These are phyloP conservation scores for Crepidodera aurea DNA, from an alignment of 2,888 invertebrate species.

Conservation along the genomic window DNA sequence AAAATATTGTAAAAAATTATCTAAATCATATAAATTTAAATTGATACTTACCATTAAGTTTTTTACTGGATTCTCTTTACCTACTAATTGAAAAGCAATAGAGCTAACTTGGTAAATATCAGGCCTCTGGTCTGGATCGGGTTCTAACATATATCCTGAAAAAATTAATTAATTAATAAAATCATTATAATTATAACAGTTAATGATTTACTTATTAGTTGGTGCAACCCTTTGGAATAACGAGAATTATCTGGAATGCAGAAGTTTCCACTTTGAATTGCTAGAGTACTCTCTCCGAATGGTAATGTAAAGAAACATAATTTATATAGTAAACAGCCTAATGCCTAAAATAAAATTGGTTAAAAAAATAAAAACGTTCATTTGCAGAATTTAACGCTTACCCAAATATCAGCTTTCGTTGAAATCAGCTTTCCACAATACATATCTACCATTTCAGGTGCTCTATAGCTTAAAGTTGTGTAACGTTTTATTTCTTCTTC, in stretches of 20 bases:
- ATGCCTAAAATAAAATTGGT: conserved; percentile 70
- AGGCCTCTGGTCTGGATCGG: conserved; percentile 82
- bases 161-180: conserved; percentile 40
- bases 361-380: background rate
- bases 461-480: conserved; percentile 87
- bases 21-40: background rate
- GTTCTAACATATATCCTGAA: conserved; percentile 82
- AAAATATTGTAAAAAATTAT: background rate
- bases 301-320: conserved; percentile 89
- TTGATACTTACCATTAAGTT: conserved; percentile 73
- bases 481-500: conserved; percentile 88
- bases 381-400: conserved; percentile 51
- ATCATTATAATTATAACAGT: conserved; percentile 21
- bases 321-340: conserved; percentile 89
- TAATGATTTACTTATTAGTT: conserved; percentile 70
- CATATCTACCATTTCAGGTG: conserved; percentile 94
- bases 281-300: conserved; percentile 91
- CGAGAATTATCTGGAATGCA: conserved; percentile 82
- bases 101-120: conserved; percentile 86
- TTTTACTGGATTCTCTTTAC: conserved; percentile 79
- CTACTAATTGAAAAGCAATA: conserved; percentile 74
- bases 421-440: conserved; percentile 84
- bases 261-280: conserved; percentile 89
- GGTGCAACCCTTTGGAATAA: conserved; percentile 75
- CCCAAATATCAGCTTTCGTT: conserved; percentile 90